These are phyloP conservation scores for Lasioglossum vierecki DNA, from an alignment of 2,888 invertebrate species.

Conservation along the genomic window DNA sequence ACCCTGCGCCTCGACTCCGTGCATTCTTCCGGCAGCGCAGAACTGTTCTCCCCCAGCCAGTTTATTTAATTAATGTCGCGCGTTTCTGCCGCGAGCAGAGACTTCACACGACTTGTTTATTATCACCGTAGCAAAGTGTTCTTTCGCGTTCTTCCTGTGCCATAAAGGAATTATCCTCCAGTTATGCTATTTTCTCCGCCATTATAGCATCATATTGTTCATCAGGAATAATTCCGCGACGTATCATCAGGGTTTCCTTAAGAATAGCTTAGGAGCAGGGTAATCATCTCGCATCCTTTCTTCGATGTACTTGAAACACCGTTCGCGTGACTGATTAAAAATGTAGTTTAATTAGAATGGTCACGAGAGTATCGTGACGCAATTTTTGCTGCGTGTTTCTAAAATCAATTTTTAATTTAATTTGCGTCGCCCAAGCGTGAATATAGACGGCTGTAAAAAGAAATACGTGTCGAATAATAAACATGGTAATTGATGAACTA, in stretches of 20 bases:
- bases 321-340: not conserved
- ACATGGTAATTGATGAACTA: not conserved
- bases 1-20: not conserved
- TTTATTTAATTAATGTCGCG: slow-evolving; percentile 37
- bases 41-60: not conserved
- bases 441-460: not conserved
- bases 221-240: not conserved
- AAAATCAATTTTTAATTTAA: not conserved
- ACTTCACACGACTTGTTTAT: slow-evolving; percentile 46
- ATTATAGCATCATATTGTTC: slow-evolving; percentile 14
- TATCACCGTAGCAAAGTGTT: slow-evolving; percentile 13
- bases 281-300: not conserved
- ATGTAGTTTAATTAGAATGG: not conserved
- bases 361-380: not conserved
- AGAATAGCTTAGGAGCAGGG: not conserved
- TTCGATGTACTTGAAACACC: not conserved
- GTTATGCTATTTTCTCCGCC: slow-evolving; percentile 16
- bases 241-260: not conserved
- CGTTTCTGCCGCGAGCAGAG: not conserved
- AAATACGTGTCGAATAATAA: not conserved
- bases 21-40: slow-evolving; percentile 15
- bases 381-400: too few species aligned
- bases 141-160: slow-evolving; percentile 23
- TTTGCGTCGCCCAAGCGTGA: not conserved
- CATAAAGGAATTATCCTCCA: slow-evolving; percentile 17